Conservation (phyloP, 1,140 invertebrate species). For the Drosophila elegans region DNA sequence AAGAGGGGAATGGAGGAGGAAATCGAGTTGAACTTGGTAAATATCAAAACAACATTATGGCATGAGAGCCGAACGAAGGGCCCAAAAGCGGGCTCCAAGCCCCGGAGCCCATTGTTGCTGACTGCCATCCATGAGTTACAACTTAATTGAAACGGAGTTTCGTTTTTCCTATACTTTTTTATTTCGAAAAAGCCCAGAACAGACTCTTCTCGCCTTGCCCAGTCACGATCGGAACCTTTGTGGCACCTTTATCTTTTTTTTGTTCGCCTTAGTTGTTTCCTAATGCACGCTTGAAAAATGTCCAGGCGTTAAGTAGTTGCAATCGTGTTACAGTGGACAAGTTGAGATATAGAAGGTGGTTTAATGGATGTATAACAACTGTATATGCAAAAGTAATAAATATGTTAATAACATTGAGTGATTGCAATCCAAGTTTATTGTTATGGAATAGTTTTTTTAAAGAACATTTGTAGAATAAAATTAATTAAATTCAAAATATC, state of each 20-base stretch:
- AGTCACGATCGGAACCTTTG: constrained; percentile 77
- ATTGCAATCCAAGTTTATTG: too few species aligned
- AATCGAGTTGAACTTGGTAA: constrained; percentile 52
- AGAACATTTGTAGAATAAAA: too few species aligned
- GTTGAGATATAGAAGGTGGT: not conserved
- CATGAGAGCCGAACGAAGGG: constrained; percentile 8
- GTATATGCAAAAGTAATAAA: too few species aligned
- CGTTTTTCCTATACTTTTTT: constrained; percentile 22
- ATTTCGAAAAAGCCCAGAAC: constrained; percentile 7
- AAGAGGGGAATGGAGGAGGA: constrained; percentile 31
- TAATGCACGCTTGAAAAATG: constrained; percentile 77
- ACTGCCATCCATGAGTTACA: constrained; percentile 70
- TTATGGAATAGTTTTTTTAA: too few species aligned
- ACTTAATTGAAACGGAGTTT: constrained; percentile 79
- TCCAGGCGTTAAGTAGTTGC: constrained; percentile 80
- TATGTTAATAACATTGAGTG: too few species aligned
- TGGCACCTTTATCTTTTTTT: constrained; percentile 40
- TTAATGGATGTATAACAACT: too few species aligned
- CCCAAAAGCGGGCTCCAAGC: not conserved
- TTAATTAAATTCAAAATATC: too few species aligned
- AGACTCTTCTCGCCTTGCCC: constrained; percentile 34
- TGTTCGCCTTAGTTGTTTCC: constrained; percentile 51
- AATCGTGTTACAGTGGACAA: constrained; percentile 51
- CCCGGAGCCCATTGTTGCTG: constrained; percentile 2
- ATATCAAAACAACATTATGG: constrained; percentile 81